Evolutionary conservation across 1,140 invertebrate species (phyloP).

Genomic region (Drosophila pallidifrons): DNA sequence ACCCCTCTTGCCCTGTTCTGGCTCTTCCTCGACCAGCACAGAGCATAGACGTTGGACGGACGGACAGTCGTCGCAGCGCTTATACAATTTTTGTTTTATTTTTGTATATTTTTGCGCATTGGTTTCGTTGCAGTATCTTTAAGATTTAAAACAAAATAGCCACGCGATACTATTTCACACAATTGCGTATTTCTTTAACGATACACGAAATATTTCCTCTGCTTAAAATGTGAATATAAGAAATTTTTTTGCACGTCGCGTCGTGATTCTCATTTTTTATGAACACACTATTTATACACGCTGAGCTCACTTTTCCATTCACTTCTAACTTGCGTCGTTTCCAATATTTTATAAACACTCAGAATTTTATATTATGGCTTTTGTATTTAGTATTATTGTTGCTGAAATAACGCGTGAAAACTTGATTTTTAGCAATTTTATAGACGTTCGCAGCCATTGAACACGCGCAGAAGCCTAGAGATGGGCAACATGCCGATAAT

Average conservation of each 20-base stretch:
- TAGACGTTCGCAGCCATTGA: slow-evolving; percentile 66
- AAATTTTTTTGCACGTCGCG: slow-evolving; percentile 71
- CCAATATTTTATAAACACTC: slow-evolving; percentile 19
- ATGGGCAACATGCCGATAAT: slow-evolving; percentile 51
- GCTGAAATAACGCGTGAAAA: slow-evolving; percentile 56
- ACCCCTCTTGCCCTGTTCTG: slow-evolving; percentile 44
- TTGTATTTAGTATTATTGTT: slow-evolving; percentile 31
- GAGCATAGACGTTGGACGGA: slow-evolving; percentile 34
- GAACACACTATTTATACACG: slow-evolving; percentile 11
- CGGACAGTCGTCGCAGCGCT: slow-evolving; percentile 47
- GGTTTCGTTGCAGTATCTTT: slow-evolving; percentile 24
- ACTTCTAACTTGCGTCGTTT: slow-evolving; percentile 22
- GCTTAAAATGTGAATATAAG: slow-evolving; percentile 49
- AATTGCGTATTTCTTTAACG: slow-evolving; percentile 21
- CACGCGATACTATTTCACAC: slow-evolving; percentile 59
- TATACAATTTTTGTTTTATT: slow-evolving; percentile 71
- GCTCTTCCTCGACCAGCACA: slow-evolving; percentile 36
- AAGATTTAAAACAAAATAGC: background rate
- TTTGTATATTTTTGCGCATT: slow-evolving; percentile 46
- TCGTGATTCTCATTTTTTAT: slow-evolving; percentile 50
- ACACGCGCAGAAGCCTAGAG: slow-evolving; percentile 73
- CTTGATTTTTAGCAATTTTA: slow-evolving; percentile 64
- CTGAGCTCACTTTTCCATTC: slow-evolving; percentile 45
- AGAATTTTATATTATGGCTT: slow-evolving; percentile 21
- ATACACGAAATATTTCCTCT: slow-evolving; percentile 46